phyloP scores from a whole-genome alignment of 2,113 vertebrate genomes.

The Tragelaphus imberbis region DNA sequence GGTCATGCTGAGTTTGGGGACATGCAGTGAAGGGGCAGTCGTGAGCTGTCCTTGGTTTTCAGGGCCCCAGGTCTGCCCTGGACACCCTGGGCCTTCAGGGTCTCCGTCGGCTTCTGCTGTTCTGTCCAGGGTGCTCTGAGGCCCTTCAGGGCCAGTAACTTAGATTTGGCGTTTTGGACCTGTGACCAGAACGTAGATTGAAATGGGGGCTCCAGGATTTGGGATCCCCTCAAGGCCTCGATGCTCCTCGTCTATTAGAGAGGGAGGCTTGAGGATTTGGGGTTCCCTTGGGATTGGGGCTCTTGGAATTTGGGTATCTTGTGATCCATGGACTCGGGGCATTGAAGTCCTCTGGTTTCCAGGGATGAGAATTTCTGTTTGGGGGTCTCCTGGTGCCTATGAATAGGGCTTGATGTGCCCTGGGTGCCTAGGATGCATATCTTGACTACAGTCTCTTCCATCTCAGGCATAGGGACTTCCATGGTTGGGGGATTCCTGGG shows the following conservation, averaged over 20 bases:
- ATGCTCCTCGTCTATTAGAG: not conserved
- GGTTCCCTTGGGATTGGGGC: slow-evolving; percentile 21
- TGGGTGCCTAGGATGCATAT: not conserved
- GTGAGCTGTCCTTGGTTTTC: slow-evolving; percentile 65
- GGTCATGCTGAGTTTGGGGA: slow-evolving; percentile 67
- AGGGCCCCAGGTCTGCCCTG: slow-evolving; percentile 47
- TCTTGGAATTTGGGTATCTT: slow-evolving; percentile 43
- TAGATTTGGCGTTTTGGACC: slow-evolving; percentile 42
- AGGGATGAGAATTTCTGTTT: slow-evolving; percentile 1
- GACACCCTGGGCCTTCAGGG: slow-evolving; percentile 47
- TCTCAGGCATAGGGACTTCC: slow-evolving; percentile 36
- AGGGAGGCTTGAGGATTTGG: slow-evolving; percentile 48
- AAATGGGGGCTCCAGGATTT: slow-evolving; percentile 39
- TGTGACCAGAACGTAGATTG: slow-evolving; percentile 46
- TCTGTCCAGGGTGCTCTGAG: slow-evolving; percentile 34
- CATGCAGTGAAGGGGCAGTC: slow-evolving; percentile 73
- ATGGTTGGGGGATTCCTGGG: slow-evolving; percentile 2
- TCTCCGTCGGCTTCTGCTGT: slow-evolving; percentile 30
- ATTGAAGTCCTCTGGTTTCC: slow-evolving; percentile 21
- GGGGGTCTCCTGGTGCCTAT: slow-evolving; percentile 21
- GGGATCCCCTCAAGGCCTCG: slow-evolving; percentile 42
- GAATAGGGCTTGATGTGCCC: slow-evolving; percentile 8
- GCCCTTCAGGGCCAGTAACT: slow-evolving; percentile 50
- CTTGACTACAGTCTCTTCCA: slow-evolving; percentile 3
- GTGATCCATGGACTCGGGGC: not conserved